Conservation (phyloP, 2,113 vertebrate species). For the Paramormyrops kingsleyae region DNA sequence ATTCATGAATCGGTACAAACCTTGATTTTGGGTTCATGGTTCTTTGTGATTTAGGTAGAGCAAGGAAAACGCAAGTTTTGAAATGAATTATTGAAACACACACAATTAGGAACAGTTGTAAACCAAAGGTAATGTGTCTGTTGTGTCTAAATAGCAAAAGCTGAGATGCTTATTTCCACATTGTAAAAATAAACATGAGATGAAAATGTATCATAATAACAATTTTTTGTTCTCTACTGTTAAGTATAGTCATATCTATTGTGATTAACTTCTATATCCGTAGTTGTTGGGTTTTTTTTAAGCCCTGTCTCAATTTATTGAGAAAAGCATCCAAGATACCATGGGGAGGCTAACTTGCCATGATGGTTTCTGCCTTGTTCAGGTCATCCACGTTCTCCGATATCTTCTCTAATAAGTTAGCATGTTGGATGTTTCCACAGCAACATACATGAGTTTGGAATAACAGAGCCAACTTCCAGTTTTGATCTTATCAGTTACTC, state of each 20-base stretch:
- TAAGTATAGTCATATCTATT: background rate
- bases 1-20: background rate
- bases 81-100: background rate
- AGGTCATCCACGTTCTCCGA: background rate
- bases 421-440: background rate
- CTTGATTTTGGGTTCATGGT: background rate
- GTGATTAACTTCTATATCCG: background rate
- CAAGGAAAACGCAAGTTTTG: background rate
- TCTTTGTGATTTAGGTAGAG: background rate
- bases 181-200: background rate
- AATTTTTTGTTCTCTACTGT: background rate
- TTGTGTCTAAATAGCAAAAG: background rate
- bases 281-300: background rate
- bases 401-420: background rate
- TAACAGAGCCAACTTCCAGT: background rate
- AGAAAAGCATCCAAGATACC: background rate
- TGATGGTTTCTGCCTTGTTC: background rate
- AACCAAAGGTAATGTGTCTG: background rate
- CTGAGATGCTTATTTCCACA: background rate
- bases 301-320: background rate
- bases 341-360: background rate
- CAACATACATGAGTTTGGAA: background rate
- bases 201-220: background rate
- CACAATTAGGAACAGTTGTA: background rate
- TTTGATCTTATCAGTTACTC: background rate